Evolutionary conservation across 2,113 vertebrate genomes (phyloP), one percentile per base, ranked within the genome.

Genomic region (Electrona antarctica): DNA sequence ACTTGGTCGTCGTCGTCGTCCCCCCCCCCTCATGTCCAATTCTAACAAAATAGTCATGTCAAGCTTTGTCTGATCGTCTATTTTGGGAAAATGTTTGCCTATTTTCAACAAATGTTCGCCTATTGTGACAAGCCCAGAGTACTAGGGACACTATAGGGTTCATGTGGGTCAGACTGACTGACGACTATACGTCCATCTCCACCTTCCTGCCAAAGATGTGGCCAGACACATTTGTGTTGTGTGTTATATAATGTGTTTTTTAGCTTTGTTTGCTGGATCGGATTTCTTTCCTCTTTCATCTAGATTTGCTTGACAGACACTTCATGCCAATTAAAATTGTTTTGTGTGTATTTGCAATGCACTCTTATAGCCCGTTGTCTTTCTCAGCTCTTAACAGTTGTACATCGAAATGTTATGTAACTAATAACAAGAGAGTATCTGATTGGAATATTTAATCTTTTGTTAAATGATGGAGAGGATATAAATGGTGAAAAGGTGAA

Each of bases 341-440:
- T 54, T 54, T 13, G 21, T 67, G 78, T 71, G 48, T 73, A 21
- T 29, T 77, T 64, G 21, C 73, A 56, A 72, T 61, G 33, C 33
- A 41, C 33, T 41, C 5, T 56, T 28, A 8, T 14, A 10, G 54
- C 29, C 29, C 3, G 1, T 15, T 56, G 6, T n/a, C 29, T 79
- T 8, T 49, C 12, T 28, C 50, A 9, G 56, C 41, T 46, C 57
- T 45, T 29, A 48, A 73, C 0, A 77, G 60, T 64, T 64, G 68
- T 54, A 12, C 12, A 48, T 62, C 13, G 47, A 9, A 61, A 56
- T 48, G 70, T 47, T 41, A 3, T 21, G n/a, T 7, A 0, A 28
- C 51, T 70, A 71, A 85, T 74, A 79, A 47, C 60, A 55, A 47
- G 45, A 28, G 11, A 33, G 64, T 46, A 29, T 3, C 14, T 64